A percentile compares a stretch with the other conserved stretches of the same genome.
Evolutionary conservation across 2,888 invertebrate species (phyloP).

Genomic region (Octonoba sinensis): DNA sequence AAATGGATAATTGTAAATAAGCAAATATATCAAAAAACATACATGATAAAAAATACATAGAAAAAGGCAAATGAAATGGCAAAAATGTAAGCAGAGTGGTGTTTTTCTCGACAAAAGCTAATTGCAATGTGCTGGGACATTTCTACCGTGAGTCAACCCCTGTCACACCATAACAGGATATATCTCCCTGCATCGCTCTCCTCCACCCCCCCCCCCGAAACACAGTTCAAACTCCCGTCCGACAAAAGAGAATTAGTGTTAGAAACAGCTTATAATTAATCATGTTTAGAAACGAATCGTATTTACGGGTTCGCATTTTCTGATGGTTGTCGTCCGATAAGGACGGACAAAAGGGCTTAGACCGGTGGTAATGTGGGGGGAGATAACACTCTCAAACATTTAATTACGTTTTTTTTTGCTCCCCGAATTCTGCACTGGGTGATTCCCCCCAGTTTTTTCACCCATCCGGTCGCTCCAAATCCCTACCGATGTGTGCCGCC

Average conservation of each 20-base stretch:
- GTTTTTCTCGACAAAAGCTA: slow-evolving; percentile 15
- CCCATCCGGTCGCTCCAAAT: slow-evolving; percentile 47
- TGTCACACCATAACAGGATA: background rate
- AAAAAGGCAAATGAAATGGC: too few relatives aligned
- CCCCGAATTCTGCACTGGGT: slow-evolving; percentile 18
- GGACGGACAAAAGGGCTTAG: slow-evolving; percentile 31
- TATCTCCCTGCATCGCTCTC: background rate
- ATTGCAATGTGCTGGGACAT: slow-evolving; percentile 46
- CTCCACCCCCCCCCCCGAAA: slow-evolving; percentile 8
- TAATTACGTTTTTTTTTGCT: slow-evolving; percentile 61
- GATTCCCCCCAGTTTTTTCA: slow-evolving; percentile 41
- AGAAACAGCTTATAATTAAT: slow-evolving; percentile 63
- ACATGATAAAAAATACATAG: too few relatives aligned
- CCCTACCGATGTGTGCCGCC: background rate
- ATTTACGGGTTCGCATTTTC: slow-evolving; percentile 47
- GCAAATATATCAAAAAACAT: too few relatives aligned
- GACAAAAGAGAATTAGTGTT: slow-evolving; percentile 55
- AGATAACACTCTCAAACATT: slow-evolving; percentile 64
- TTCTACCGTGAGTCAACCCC: slow-evolving; percentile 14
- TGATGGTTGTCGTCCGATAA: slow-evolving; percentile 53
- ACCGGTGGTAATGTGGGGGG: slow-evolving; percentile 9
- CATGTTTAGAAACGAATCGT: slow-evolving; percentile 62
- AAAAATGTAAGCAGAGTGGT: too few relatives aligned
- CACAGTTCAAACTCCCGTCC: background rate
- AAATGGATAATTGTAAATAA: too few relatives aligned